Conservation (phyloP, 2,113 vertebrate species). For the Eclectus roratus region DNA sequence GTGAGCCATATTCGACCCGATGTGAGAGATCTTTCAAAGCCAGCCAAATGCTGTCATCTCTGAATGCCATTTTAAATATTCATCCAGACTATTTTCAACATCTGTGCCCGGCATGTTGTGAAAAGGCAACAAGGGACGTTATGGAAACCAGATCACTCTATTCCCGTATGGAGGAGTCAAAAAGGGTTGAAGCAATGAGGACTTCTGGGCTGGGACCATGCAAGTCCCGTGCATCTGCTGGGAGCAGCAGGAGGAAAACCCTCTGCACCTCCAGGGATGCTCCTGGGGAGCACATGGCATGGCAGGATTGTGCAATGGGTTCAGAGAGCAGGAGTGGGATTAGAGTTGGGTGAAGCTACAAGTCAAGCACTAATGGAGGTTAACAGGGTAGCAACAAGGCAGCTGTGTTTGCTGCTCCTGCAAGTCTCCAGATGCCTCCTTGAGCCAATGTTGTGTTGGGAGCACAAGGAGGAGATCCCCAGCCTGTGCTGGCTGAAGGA, state of each 20-base stretch:
- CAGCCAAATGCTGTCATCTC: slow-evolving; percentile 50
- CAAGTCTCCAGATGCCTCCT: neutral
- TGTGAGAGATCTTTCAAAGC: slow-evolving; percentile 59
- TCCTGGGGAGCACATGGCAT: neutral
- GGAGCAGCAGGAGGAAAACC: neutral
- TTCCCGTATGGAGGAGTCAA: slow-evolving; percentile 25
- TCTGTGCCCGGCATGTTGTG: slow-evolving; percentile 44
- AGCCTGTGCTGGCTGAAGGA: rapidly evolving
- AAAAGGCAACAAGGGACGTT: slow-evolving; percentile 41
- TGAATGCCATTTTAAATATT: slow-evolving; percentile 62
- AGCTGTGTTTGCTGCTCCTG: neutral
- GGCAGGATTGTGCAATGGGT: neutral
- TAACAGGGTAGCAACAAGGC: neutral
- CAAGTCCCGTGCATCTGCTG: neutral
- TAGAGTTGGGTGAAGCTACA: neutral
- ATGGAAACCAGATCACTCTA: slow-evolving; percentile 56
- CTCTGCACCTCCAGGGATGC: neutral
- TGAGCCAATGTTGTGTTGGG: neutral
- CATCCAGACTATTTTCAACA: slow-evolving; percentile 60
- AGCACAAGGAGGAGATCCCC: neutral
- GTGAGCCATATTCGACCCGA: neutral
- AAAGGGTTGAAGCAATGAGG: neutral
- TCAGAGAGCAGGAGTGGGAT: neutral
- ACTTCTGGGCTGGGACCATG: neutral
- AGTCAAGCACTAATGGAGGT: neutral